Evolutionary conservation across 2,888 invertebrate species (phyloP), one percentile per base, ranked within the genome.

Genomic region (Meandrusa payeni): DNA sequence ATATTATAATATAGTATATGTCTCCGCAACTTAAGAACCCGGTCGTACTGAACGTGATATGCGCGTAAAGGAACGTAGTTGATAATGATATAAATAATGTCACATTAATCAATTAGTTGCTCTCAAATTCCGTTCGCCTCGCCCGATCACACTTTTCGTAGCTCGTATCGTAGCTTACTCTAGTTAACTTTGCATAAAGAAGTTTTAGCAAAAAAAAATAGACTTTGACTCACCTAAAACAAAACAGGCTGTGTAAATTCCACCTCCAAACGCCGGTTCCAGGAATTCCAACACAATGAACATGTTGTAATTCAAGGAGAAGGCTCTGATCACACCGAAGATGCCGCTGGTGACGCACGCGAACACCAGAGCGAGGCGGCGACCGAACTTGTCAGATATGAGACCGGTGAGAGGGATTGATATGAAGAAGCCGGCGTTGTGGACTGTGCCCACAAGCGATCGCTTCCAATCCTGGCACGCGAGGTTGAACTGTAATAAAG

Each of bases 391-490:
- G 76, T 94, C 94, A 0, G 94, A 94, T 36, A 94, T 74, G 7
- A 91, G 79, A 1, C 94, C 94, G 0, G 93, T 91, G 5, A 93
- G 76, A 0, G 93, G 92, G 32, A 94, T 89, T 9, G 93, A 92
- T 51, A 93, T 73, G 70, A 94, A 93, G 73, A 93, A 93, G 6
- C 94, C 94, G 10, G 92, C 80, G 60, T 92, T 93, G 69, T 93
- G 93, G 6, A 94, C 87, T 1, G 94, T 93, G 0, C 94, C 94
- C 2, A 94, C 91, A 34, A 94, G 64, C 0, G 94, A 90, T 3
- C 94, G 78, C 76, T 93, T 93, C 94, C 94, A 94, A 54, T 91
- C 88, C 47, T 91, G 89, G 55, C 93, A 93, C 46, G 89, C 91
- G 9, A 93, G 79, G 59, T 89, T 74, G 70, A 92, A 93, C 93